A percentile compares a stretch with the other conserved stretches of the same genome.
Evolutionary conservation across 2,113 vertebrate species (phyloP).

Genomic region (Castor canadensis): DNA sequence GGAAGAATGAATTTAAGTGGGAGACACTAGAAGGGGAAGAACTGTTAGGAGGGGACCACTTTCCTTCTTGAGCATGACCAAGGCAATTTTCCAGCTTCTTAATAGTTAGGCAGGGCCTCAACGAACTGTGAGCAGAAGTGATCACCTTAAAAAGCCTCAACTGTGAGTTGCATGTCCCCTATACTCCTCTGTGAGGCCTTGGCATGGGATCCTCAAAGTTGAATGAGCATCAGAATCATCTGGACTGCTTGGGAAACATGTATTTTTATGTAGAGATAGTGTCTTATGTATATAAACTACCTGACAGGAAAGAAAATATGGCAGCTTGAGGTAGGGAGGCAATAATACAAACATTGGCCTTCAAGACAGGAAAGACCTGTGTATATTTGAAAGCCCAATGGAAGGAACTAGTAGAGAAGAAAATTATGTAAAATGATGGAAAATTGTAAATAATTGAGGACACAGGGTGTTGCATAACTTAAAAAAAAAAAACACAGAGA

Average conservation of each 20-base stretch:
- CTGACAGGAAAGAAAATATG: background rate
- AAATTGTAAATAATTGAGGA: background rate
- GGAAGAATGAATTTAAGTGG: background rate
- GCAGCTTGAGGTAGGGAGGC: background rate
- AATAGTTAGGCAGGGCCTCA: background rate
- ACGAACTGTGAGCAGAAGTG: background rate
- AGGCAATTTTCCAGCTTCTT: background rate
- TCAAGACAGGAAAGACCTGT: background rate
- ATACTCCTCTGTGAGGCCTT: background rate
- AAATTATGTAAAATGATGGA: background rate
- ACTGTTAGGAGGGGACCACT: background rate
- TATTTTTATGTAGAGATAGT: background rate
- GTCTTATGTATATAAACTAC: background rate
- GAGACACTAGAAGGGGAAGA: background rate
- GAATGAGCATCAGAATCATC: background rate
- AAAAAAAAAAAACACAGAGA: background rate
- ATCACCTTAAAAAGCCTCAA: background rate
- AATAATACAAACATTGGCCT: background rate
- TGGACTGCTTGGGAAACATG: background rate
- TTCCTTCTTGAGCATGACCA: background rate
- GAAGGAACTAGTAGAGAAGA: background rate
- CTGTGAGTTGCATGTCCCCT: background rate
- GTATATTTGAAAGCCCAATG: background rate
- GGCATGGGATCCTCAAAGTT: background rate
- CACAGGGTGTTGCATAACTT: background rate